Percentiles rank a stretch among this genome's conserved stretches.
Evolutionary conservation across 2,113 vertebrate species (phyloP).

Genomic region (Eubucco bourcierii): DNA sequence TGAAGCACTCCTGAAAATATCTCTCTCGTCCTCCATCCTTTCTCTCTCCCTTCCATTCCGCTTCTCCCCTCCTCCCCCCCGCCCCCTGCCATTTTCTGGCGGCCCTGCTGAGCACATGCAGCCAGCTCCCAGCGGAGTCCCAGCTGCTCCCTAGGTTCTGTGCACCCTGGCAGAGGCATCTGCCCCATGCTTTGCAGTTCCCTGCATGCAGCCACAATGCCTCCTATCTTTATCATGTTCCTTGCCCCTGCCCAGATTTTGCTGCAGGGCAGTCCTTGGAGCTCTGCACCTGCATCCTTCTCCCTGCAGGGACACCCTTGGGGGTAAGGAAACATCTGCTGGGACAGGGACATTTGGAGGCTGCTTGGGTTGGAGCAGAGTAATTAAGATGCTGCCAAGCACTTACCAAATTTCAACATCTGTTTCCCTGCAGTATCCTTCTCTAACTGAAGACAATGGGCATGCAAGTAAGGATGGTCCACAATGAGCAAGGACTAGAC

Average conservation of each 20-base stretch:
- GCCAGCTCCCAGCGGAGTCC: neutral
- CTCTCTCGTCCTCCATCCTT: neutral
- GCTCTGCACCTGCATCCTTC: neutral
- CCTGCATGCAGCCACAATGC: neutral
- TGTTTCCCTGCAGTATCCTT: neutral
- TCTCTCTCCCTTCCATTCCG: neutral
- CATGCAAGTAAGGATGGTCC: neutral
- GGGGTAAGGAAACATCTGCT: neutral
- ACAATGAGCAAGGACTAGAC: neutral
- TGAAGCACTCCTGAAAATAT: neutral
- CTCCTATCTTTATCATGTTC: rapidly evolving
- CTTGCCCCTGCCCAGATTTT: neutral
- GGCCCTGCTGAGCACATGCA: rapidly evolving
- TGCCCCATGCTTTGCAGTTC: neutral
- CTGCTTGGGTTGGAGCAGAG: neutral
- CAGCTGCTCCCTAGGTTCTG: neutral
- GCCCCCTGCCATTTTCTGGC: neutral
- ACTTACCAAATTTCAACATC: neutral
- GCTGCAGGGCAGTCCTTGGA: neutral
- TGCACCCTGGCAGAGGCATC: neutral
- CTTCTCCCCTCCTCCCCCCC: neutral
- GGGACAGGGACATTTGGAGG: neutral
- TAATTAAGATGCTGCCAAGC: neutral
- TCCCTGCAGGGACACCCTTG: neutral
- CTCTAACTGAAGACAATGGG: neutral